Conservation (phyloP, 2,888 invertebrate genomes). For the Meloe dianella region DNA sequence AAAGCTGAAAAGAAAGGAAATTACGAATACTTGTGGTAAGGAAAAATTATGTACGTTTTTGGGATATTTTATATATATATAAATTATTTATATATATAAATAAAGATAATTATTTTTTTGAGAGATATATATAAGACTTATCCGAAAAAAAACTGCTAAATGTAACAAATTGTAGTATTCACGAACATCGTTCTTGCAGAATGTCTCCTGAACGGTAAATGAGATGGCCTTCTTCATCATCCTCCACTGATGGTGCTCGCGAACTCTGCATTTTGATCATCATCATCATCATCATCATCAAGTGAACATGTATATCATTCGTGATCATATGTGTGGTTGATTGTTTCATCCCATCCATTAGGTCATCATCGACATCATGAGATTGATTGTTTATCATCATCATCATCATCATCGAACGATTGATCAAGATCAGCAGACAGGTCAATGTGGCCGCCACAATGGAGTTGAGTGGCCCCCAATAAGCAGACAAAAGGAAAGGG, state of each 20-base stretch:
- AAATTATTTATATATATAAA: slow-evolving; percentile 2
- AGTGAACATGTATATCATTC: slow-evolving; percentile 25
- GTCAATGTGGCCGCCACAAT: slow-evolving; percentile 54
- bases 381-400: slow-evolving; percentile 59
- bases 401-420: slow-evolving; percentile 43
- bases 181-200: slow-evolving; percentile 99
- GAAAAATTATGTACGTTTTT: slow-evolving; percentile 37
- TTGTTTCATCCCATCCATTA: slow-evolving; percentile 34
- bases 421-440: slow-evolving; percentile 46
- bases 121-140: slow-evolving; percentile 49
- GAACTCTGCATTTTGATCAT: slow-evolving; percentile 70
- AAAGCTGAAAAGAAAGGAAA: slow-evolving; percentile 49
- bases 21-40: slow-evolving; percentile 42
- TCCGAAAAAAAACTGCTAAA: slow-evolving; percentile 51
- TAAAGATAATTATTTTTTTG: too few relatives aligned
- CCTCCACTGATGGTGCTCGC: slow-evolving; percentile 92
- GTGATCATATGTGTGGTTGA: slow-evolving; percentile 35
- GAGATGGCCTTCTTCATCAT: slow-evolving; percentile 99
- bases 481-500: slow-evolving; percentile 71
- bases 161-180: slow-evolving; percentile 67
- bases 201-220: slow-evolving; percentile 99
- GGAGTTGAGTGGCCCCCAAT: slow-evolving; percentile 65
- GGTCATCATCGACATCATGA: slow-evolving; percentile 42
- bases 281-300: slow-evolving; percentile 36
- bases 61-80: slow-evolving; percentile 17